Percentiles rank a stretch among this genome's conserved stretches.
Conservation (phyloP, 2,113 vertebrate species). For the Saccopteryx leptura region DNA sequence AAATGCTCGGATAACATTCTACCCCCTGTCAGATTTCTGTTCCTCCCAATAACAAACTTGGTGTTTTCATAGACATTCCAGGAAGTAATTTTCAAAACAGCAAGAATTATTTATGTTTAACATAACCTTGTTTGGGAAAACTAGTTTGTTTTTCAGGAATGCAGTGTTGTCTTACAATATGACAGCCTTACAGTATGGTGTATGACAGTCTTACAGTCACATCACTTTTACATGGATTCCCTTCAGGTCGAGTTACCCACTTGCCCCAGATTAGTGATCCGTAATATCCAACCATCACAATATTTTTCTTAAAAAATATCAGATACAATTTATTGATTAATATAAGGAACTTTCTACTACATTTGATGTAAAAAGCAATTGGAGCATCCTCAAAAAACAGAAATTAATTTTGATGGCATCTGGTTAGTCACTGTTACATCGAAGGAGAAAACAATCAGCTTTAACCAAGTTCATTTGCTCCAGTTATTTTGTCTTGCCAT, state of each 20-base stretch:
- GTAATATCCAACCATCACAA: slow-evolving; percentile 31
- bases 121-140: slow-evolving; percentile 22
- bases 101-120: not conserved
- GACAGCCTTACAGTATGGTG: slow-evolving; percentile 55
- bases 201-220: slow-evolving; percentile 23
- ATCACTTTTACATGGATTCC: slow-evolving; percentile 58
- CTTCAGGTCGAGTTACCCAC: not conserved
- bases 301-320: slow-evolving; percentile 42
- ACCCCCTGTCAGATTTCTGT: not conserved
- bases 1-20: not conserved
- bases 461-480: not conserved
- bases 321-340: not conserved
- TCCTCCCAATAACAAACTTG: not conserved
- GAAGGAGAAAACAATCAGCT: not conserved
- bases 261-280: slow-evolving; percentile 47
- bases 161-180: not conserved
- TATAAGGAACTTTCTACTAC: not conserved
- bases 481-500: slow-evolving; percentile 4
- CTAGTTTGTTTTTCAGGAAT: slow-evolving; percentile 72
- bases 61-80: not conserved
- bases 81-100: not conserved
- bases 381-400: not conserved
- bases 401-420: slow-evolving; percentile 4
- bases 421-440: not conserved
- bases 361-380: slow-evolving; percentile 26